Base-by-base conservation (phyloP, 2,888 invertebrate genomes). In the Tipula unca region DNA sequence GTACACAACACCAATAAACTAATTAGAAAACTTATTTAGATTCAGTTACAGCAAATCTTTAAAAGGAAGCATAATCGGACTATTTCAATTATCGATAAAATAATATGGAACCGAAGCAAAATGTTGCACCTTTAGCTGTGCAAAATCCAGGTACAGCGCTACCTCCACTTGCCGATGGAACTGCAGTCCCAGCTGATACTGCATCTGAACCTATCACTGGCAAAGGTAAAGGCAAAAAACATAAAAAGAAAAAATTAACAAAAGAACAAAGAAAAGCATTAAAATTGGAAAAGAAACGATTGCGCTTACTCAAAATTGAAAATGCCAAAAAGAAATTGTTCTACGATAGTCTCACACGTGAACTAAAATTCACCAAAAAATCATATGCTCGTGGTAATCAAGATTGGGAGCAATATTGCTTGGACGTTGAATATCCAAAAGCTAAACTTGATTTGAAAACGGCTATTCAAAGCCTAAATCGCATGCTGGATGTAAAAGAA, bases 361-460 rank as follows among this genome's bases (percentile, higher is more conserved):
- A 90, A 83, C 85, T 90, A 86, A 89, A 88, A 69, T 85, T 90
- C 42, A 88, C 89, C 17, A 88, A 88, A 69, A 88, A 88, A 35
- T 89, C 89, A 84, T 88, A 88, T 2, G 54, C 86, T 35, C 87
- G 87, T 3, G 89, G 89, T 17, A 87, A 86, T 17, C 86, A 87
- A 0, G 88, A 88, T 4, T 90, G 90, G 90, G 88, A 89, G 39
- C 87, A 87, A 1, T 87, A 89, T 86, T 89, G 88, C 84, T 86
- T 86, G 1, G 87, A 89, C n/a, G 88, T 90, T 0, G 89, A 90
- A 86, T 39, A 89, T 0, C 83, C 86, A 3, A 89, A 90, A 85
- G 87, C 90, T 85, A 88, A 88, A 2, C 86, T 87, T 0, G 90
- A 90, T 85, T 85, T 90, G 20, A n/a, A 85, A 39, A 39, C 36